Evolutionary conservation across 2,797 vertebrate species (phyloP).

Genomic region (Eulemur mongoz): DNA sequence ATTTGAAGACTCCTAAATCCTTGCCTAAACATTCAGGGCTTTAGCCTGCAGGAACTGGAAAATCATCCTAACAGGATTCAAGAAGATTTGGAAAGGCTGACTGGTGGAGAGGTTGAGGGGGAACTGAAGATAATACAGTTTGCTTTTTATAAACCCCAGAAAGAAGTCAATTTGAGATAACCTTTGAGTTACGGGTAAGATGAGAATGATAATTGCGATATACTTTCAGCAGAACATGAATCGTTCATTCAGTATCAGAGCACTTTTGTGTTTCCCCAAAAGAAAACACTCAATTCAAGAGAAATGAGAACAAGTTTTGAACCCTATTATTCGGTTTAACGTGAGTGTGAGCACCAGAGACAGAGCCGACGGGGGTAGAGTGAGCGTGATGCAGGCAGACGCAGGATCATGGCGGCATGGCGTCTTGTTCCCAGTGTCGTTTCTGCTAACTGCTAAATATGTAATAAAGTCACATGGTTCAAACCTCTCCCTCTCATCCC

Average conservation of each 20-base stretch:
- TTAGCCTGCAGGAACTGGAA: not conserved
- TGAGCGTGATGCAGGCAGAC: accelerated
- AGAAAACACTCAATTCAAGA: not conserved
- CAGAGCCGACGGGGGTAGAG: accelerated
- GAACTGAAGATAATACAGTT: not conserved
- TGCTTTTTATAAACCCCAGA: not conserved
- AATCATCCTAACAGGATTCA: not conserved
- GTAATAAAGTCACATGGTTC: too few species aligned
- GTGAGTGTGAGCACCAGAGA: accelerated
- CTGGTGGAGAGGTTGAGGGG: not conserved
- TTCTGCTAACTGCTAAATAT: not conserved
- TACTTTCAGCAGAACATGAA: not conserved
- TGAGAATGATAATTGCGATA: not conserved
- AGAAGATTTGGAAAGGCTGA: not conserved
- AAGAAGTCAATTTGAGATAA: not conserved
- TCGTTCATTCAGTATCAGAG: accelerated
- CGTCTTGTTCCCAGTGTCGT: not conserved
- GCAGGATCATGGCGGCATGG: accelerated
- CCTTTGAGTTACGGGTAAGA: not conserved
- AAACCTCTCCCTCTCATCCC: not conserved
- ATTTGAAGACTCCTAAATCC: not conserved
- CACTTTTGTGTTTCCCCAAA: not conserved
- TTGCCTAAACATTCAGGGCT: not conserved
- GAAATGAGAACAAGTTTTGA: accelerated
- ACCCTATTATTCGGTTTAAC: not conserved